These are phyloP conservation scores for Eupithecia exiguata DNA, from an alignment of 2,888 invertebrate genomes.

Conservation along the genomic window DNA sequence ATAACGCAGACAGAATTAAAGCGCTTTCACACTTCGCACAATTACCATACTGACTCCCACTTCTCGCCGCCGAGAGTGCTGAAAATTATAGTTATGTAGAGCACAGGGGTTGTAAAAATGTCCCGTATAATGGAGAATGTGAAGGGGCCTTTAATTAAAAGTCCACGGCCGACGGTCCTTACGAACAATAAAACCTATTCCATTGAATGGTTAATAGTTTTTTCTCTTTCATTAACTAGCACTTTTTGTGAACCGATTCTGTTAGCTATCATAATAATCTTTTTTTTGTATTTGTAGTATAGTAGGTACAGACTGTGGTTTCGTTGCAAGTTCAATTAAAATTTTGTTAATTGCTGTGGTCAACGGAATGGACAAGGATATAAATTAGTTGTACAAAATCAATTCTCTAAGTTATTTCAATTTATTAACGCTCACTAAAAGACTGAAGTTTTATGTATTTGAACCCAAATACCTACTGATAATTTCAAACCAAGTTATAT, in stretches of 20 bases:
- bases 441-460: too few relatives aligned
- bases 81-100: conserved; percentile 44
- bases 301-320: background rate
- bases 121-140: conserved; percentile 72
- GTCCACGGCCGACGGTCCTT: conserved; percentile 67
- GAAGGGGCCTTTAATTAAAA: conserved; percentile 80
- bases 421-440: background rate
- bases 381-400: background rate
- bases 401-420: background rate
- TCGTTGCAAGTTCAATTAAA: background rate
- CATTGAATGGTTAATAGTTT: conserved; percentile 67
- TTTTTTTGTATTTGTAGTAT: background rate
- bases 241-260: conserved; percentile 39
- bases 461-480: too few relatives aligned
- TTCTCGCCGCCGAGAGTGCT: conserved; percentile 23
- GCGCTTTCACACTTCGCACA: conserved; percentile 29
- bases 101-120: conserved; percentile 70
- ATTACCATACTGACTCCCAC: conserved; percentile 32
- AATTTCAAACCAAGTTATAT: too few relatives aligned
- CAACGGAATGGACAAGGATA: background rate
- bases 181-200: conserved; percentile 71
- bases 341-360: background rate
- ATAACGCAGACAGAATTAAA: conserved; percentile 25
- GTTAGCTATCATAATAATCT: conserved; percentile 2
- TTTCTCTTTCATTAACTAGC: conserved; percentile 57